phyloP scores from a whole-genome alignment of 2,797 vertebrate genomes.

The Dendrocincla fuliginosa region DNA sequence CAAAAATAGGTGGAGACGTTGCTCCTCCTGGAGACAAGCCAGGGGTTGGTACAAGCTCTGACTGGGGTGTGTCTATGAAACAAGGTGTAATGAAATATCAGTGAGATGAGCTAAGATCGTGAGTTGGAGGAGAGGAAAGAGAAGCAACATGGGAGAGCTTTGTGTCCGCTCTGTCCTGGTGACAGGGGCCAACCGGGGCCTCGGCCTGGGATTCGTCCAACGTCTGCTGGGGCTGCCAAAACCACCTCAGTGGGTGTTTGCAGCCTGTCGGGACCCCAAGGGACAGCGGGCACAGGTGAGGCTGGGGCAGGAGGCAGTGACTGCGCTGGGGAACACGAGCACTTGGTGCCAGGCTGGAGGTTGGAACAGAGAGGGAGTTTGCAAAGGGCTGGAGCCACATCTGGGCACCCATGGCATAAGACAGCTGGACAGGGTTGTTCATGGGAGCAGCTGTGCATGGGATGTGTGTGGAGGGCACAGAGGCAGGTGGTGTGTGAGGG shows the following conservation, averaged over 20 bases:
- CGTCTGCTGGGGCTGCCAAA: neutral
- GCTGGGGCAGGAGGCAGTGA: rapidly evolving
- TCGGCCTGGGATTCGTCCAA: constrained; percentile 70
- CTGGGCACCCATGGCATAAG: rapidly evolving
- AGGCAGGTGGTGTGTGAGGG: rapidly evolving
- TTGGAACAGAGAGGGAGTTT: no score
- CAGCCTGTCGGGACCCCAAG: constrained; percentile 56
- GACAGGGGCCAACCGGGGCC: constrained; percentile 74
- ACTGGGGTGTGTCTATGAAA: neutral
- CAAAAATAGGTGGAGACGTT: neutral
- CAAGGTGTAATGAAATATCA: neutral
- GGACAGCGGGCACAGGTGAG: neutral
- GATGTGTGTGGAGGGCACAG: neutral
- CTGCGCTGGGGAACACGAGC: neutral
- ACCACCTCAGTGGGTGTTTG: constrained; percentile 59
- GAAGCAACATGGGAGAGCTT: neutral
- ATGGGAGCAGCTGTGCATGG: rapidly evolving
- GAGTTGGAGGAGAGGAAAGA: neutral
- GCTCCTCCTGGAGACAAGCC: neutral
- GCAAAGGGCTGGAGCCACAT: neutral
- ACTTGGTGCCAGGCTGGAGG: rapidly evolving
- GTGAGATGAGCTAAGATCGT: neutral
- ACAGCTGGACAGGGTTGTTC: rapidly evolving
- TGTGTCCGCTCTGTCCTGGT: neutral
- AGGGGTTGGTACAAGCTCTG: neutral